Evolutionary conservation across 2,888 invertebrate species (phyloP), one percentile per base, ranked within the genome.

Genomic region (Apeira syringaria): DNA sequence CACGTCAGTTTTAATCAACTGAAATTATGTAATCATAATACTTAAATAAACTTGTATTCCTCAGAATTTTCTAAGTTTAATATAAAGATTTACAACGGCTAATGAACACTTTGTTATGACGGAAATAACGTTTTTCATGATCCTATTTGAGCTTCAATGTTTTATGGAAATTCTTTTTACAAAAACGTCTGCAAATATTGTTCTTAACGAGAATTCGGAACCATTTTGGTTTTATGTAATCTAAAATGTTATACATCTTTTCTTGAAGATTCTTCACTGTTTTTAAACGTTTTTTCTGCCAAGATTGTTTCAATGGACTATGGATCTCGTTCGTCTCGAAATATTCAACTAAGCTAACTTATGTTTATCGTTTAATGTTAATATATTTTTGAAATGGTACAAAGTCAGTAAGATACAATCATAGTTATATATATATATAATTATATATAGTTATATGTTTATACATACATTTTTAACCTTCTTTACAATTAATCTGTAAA

Each of bases 81-180:
- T 17, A 29, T 29, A 29, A 17, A 29, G 15, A 5, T 29, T 15
- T 31, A 20, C 11, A 11, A 22, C 6, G 8, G 11, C 20, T 20
- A 31, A 31, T 30, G 18, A 18, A 24, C 24, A 24, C 22, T 24
- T 32, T 32, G 32, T 13, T 24, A 12, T 24, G 8, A 6, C 22
- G 8, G 32, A 24, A 32, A 32, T 32, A 22, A 13, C 24, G 8
- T 24, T 32, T 32, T 32, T 31, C 11, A 31, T 2, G 24, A 1
- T 32, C n/a, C 22, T 8, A 1, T 32, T 20, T 12, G 4, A 32
- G 12, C 8, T 32, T 5, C n/a, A 12, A 32, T 31, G 18, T 9
- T 30, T 30, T 31, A 11, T 11, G 9, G 11, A 20, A 10, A 31
- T 31, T 31, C n/a, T 31, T 31, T n/a, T 15, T 27, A 10, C 11